Conservation (phyloP, 2,113 vertebrate genomes). For the Tringa solitaria region DNA sequence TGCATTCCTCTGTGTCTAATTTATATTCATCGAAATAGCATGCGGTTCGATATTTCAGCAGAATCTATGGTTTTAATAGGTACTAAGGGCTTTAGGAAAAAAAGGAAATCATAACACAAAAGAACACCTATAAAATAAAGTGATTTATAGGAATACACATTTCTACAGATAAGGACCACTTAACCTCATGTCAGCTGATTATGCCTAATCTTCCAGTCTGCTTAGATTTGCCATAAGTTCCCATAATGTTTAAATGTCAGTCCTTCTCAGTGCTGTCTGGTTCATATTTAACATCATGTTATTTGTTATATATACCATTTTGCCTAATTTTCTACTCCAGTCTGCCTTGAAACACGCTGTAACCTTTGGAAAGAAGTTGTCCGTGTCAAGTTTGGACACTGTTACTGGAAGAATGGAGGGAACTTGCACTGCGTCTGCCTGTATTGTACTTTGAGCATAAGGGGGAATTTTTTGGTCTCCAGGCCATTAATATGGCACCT, state of each 20-base stretch:
- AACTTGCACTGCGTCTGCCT: background rate
- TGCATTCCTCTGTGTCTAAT: background rate
- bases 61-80: background rate
- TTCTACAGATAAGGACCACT: background rate
- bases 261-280: background rate
- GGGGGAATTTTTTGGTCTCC: background rate
- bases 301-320: background rate
- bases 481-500: background rate
- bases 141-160: background rate
- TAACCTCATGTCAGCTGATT: background rate
- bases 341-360: background rate
- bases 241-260: background rate
- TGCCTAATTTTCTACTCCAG: background rate
- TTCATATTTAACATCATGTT: background rate
- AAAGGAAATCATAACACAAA: background rate
- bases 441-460: background rate
- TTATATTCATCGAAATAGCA: background rate
- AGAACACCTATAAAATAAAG: background rate
- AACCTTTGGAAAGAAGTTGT: background rate
- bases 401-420: background rate
- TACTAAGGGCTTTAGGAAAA: background rate
- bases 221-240: background rate
- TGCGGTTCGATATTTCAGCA: background rate
- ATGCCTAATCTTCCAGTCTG: background rate
- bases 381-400: background rate